Evolutionary conservation across 2,113 vertebrate genomes (phyloP).

Genomic region (Natator depressus): DNA sequence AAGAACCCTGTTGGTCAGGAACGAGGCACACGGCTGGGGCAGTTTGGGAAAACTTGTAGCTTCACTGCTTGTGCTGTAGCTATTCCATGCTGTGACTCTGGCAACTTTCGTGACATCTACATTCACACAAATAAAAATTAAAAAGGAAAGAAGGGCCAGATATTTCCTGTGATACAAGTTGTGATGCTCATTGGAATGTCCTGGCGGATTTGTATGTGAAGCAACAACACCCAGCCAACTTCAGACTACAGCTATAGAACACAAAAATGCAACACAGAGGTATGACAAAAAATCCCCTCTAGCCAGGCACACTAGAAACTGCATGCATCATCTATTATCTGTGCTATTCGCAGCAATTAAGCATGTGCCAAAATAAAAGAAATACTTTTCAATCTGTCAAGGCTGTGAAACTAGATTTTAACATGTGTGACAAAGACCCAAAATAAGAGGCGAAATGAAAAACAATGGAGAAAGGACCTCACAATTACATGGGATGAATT

Average conservation of each 20-base stretch:
- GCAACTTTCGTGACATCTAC: background rate
- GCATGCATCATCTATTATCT: background rate
- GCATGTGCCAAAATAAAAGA: background rate
- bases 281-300: constrained; percentile 20
- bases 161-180: background rate
- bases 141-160: background rate
- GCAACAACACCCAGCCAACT: constrained; percentile 2
- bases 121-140: background rate
- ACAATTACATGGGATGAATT: background rate
- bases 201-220: background rate
- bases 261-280: background rate
- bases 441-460: constrained; percentile 3
- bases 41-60: background rate
- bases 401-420: background rate
- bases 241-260: constrained; percentile 9
- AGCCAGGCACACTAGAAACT: background rate
- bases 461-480: background rate
- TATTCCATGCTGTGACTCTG: background rate
- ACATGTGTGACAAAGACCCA: background rate
- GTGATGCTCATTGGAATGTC: background rate
- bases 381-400: constrained; percentile 6
- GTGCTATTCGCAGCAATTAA: background rate
- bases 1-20: background rate
- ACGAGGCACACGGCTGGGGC: background rate
- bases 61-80: background rate